A percentile compares a stretch with the other conserved stretches of the same genome.
Conservation (phyloP, 2,888 invertebrate genomes). For the Caenorhabditis afra region DNA sequence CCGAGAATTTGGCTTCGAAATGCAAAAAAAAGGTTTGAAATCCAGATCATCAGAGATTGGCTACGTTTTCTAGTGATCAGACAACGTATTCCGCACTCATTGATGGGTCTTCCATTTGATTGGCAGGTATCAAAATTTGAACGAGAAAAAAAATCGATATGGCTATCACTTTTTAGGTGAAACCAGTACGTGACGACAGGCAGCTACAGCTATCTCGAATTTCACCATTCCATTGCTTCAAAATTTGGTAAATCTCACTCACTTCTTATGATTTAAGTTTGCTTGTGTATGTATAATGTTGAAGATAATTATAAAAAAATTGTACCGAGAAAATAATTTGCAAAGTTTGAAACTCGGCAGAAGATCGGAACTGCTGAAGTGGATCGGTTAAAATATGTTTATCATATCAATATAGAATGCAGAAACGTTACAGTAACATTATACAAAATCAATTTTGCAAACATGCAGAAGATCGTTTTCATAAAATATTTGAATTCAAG, state of each 20-base stretch:
- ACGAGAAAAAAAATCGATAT: background rate
- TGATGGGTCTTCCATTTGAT: slow-evolving; percentile 72
- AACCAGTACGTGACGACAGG: slow-evolving; percentile 62
- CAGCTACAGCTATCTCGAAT: slow-evolving; percentile 60
- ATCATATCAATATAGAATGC: too few species aligned
- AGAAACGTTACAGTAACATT: too few species aligned
- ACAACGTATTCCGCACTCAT: slow-evolving; percentile 75
- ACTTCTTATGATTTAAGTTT: background rate
- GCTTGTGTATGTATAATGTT: background rate
- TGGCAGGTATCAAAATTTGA: slow-evolving; percentile 75
- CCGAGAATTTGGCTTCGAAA: background rate
- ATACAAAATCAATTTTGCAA: too few species aligned
- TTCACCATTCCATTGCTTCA: slow-evolving; percentile 68
- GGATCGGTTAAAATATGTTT: too few species aligned
- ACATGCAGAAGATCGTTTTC: too few species aligned
- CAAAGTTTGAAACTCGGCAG: too few species aligned
- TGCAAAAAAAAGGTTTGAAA: background rate
- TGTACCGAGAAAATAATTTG: too few species aligned
- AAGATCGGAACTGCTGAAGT: too few species aligned
- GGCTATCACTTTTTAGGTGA: slow-evolving; percentile 43
- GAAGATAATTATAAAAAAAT: too few species aligned
- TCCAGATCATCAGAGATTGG: slow-evolving; percentile 72
- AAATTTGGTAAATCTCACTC: slow-evolving; percentile 51
- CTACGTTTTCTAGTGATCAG: slow-evolving; percentile 74
- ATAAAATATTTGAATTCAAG: too few species aligned